A percentile compares a stretch with the other conserved stretches of the same genome.
Conservation (phyloP, 2,888 invertebrate species). For the Eupithecia subfuscata region DNA sequence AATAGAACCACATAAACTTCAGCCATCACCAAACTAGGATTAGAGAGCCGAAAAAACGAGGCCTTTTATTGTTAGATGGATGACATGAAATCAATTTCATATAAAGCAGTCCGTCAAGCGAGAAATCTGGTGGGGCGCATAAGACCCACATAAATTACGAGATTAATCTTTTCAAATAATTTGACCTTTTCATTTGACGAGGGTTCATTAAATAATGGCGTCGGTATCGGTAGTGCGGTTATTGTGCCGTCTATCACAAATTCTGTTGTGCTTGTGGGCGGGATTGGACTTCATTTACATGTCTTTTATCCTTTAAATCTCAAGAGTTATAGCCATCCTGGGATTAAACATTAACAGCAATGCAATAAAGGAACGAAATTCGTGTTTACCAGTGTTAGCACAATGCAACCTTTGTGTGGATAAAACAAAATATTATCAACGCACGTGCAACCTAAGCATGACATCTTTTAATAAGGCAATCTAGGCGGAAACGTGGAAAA, state of each 20-base stretch:
- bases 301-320: conserved; percentile 46
- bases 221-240: conserved; percentile 78
- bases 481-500: conserved; percentile 82
- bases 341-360: conserved; percentile 9
- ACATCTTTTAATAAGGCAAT: conserved; percentile 80
- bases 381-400: conserved; percentile 24
- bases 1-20: conserved; percentile 41
- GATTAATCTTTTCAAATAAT: conserved; percentile 84
- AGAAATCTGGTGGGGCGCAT: conserved; percentile 75
- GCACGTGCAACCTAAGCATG: conserved; percentile 67
- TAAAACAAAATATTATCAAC: conserved; percentile 47
- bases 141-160: conserved; percentile 80
- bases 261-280: conserved; percentile 75
- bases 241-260: conserved; percentile 82
- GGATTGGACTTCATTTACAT: conserved; percentile 55
- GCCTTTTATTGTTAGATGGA: conserved; percentile 51
- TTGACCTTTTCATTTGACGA: conserved; percentile 84
- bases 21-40: conserved; percentile 43
- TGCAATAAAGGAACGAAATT: conserved; percentile 10
- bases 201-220: conserved; percentile 83
- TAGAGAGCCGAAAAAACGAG: conserved; percentile 40
- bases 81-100: conserved; percentile 71
- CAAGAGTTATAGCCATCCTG: conserved; percentile 36
- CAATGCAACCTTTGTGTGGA: conserved; percentile 27
- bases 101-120: conserved; percentile 68